phyloP scores from a whole-genome alignment of 2,113 vertebrate genomes.

The Perca fluviatilis region DNA sequence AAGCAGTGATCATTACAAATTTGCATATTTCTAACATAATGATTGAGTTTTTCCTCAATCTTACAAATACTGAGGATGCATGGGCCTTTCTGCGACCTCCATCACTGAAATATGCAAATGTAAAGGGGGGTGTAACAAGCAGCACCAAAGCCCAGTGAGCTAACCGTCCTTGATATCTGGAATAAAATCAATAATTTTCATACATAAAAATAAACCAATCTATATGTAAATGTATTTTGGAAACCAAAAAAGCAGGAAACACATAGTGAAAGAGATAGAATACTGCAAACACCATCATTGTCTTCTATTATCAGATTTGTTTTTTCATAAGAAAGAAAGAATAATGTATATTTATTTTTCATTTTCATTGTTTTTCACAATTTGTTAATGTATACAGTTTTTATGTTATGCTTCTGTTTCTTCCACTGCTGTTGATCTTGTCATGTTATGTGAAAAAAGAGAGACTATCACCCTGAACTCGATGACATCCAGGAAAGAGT shows the following conservation, averaged over 20 bases:
- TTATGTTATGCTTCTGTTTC: neutral
- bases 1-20: constrained; percentile 1
- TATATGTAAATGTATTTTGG: constrained; percentile 68
- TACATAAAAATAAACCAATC: constrained; percentile 53
- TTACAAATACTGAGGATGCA: constrained; percentile 18
- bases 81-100: constrained; percentile 17
- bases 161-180: constrained; percentile 7
- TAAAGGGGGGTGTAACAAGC: neutral
- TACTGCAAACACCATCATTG: neutral
- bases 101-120: constrained; percentile 50
- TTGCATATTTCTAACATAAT: constrained; percentile 13
- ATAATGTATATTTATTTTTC: neutral
- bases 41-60: constrained; percentile 8
- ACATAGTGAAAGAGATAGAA: neutral
- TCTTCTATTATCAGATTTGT: constrained; percentile 1
- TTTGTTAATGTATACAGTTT: neutral
- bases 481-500: constrained; percentile 94
- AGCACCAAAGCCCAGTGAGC: neutral
- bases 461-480: constrained; percentile 91
- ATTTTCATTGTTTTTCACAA: neutral
- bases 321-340: neutral
- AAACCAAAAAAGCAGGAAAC: neutral
- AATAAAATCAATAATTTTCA: constrained; percentile 32
- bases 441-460: neutral
- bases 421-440: neutral